Base-by-base conservation (phyloP, 2,113 vertebrate species). In the Nothobranchius furzeri region DNA sequence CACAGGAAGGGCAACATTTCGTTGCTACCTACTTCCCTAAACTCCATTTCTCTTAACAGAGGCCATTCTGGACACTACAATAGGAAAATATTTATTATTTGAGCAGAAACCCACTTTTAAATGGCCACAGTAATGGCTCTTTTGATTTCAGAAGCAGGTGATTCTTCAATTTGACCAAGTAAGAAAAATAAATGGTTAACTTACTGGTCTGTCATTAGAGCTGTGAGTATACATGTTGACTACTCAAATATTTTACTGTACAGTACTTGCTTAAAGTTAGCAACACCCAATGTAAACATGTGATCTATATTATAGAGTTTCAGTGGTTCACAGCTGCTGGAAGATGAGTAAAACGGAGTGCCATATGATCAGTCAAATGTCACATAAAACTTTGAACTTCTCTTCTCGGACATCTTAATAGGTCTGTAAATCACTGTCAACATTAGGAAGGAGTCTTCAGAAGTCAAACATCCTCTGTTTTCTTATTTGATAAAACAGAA, bases 291-390 rank as follows among this genome's bases (percentile, higher is more conserved):
- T 43, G 72, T 58, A 55, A 20, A 17, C 30, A 30, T 11, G 36
- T 81, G 78, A 81, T 40, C 30, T 30, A 9, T 68, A 72, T 77
- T 86, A 74, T 83, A 46, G 57, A 46, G 42, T 73, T 74, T 69
- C 66, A 7, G 25, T 13, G 59, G 20, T 58, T 67, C 50, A 51
- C 7, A 42, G 65, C 75, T 67, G 51, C 59, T 79, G 79, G 64
- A 69, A 79, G 51, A 82, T 49, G 70, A 88, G 85, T 65, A 78
- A 76, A 78, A 64, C 49, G 42, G 52, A 74, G 62, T 42, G 84
- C 76, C 64, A 88, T 60, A 47, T 65, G 82, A 90, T 89, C 84
- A 12, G 82, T 82, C 85, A 87, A 76, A 86, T 86, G 73, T 43
- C 65, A 69, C 63, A 75, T 88, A 80, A 81, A 90, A 83, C 30